A percentile compares a stretch with the other conserved stretches of the same genome.
Evolutionary conservation across 2,888 invertebrate species (phyloP).

Genomic region (Agonum fuliginosum): DNA sequence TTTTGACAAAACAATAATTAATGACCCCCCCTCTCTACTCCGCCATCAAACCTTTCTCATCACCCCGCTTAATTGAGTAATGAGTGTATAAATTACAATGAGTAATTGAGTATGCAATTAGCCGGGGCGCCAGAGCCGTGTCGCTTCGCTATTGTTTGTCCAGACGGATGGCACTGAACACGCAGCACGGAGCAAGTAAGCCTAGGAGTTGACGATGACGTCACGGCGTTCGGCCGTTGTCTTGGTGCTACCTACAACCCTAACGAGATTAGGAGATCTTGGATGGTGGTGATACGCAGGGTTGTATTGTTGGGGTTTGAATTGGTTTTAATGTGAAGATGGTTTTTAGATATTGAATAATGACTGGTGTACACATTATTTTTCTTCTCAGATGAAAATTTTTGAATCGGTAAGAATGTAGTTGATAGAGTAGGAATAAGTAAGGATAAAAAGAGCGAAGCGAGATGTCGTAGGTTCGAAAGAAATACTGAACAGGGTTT

Average conservation of each 20-base stretch:
- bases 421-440: too few relatives aligned
- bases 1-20: conserved; percentile 43
- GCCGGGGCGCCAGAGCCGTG: conserved; percentile 61
- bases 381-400: too few relatives aligned
- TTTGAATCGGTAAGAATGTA: too few relatives aligned
- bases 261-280: conserved; percentile 5
- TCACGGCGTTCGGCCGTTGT: conserved; percentile 19
- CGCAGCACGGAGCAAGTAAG: not conserved
- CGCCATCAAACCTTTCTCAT: not conserved
- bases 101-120: conserved; percentile 63
- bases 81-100: conserved; percentile 62
- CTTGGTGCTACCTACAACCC: conserved; percentile 21
- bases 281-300: not conserved
- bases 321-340: too few relatives aligned
- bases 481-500: too few relatives aligned
- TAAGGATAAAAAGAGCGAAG: too few relatives aligned
- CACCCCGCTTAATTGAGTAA: conserved; percentile 54
- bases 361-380: too few relatives aligned
- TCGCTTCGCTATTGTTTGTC: conserved; percentile 61
- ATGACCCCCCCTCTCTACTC: not conserved
- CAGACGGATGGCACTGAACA: conserved; percentile 59
- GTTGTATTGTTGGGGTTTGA: not conserved
- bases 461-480: too few relatives aligned
- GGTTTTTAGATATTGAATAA: too few relatives aligned
- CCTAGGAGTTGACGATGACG: not conserved